A percentile compares a stretch with the other conserved stretches of the same genome.
phyloP scores from a whole-genome alignment of 2,113 vertebrate species.

The Rhagologus leucostigma region DNA sequence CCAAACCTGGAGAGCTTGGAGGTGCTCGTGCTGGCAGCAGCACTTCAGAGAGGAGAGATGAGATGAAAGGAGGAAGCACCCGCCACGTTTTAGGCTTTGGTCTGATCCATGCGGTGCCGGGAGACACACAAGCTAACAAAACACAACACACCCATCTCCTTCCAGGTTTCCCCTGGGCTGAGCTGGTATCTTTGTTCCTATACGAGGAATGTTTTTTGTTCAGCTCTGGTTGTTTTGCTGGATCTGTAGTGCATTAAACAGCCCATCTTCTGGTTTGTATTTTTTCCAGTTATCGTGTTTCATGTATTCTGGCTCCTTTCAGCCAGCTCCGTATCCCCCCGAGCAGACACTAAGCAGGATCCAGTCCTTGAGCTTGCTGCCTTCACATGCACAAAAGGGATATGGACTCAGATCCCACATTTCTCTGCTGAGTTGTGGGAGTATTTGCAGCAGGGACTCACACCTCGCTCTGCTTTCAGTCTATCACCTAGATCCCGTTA shows the following conservation, averaged over 20 bases:
- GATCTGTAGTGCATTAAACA: slow-evolving; percentile 42
- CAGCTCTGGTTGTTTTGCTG: background rate
- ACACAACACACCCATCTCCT: background rate
- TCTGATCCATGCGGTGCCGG: background rate
- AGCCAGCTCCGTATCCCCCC: background rate
- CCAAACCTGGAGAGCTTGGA: background rate
- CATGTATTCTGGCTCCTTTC: slow-evolving; percentile 35
- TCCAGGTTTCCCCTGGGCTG: background rate
- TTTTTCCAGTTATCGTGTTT: slow-evolving; percentile 57
- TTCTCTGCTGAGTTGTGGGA: background rate
- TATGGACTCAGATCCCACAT: background rate
- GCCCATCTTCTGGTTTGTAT: slow-evolving; percentile 54
- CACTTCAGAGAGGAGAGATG: background rate
- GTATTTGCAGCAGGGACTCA: background rate
- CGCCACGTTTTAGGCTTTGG: rapidly evolving
- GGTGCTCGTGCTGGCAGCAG: background rate
- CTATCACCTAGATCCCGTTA: background rate
- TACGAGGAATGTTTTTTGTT: background rate
- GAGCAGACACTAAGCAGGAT: background rate
- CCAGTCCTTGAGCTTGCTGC: background rate
- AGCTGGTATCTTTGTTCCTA: background rate
- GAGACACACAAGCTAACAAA: background rate
- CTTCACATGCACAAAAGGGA: background rate
- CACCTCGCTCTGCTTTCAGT: background rate
- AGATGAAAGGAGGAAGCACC: background rate